Evolutionary conservation across 2,113 vertebrate species (phyloP), one percentile per base, ranked within the genome.

Genomic region (Corythaixoides concolor): DNA sequence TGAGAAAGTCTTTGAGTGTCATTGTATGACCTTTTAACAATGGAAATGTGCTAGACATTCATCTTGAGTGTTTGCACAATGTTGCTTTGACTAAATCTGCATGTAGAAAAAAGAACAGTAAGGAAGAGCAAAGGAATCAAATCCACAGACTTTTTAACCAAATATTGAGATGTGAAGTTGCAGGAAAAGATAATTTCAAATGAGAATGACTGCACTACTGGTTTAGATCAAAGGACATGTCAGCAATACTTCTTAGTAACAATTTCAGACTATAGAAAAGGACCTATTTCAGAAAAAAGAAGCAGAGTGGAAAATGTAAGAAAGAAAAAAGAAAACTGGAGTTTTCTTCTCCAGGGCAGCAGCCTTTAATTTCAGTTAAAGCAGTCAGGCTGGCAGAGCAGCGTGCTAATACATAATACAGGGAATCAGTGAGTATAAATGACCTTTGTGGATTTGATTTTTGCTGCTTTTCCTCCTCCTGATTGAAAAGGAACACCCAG

Each of bases 281-380:
- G 30, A 92, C 37, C 15, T 55, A 20, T 27, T 50, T 53, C 49
- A 35, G 58, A 13, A 56, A 53, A 49, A 50, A 49, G 17, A 27
- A 55, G 5, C 62, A 64, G 47, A 47, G 39, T 37, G 20, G 35
- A 81, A 81, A 91, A 72, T 67, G 37, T 13, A 88, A 79, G n/a
- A 68, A 69, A 75, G 53, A 47, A 47, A 41, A 53, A 72, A 62
- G 33, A 49, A 89, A 87, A 70, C 20, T 19, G 16, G 41, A 64
- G 26, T 93, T 84, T 86, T 73, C 76, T 94, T 86, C 53, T 91
- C 39, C n/a, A 55, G 59, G 76, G 53, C 72, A 86, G 72, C 55
- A 92, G 80, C 72, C 89, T 93, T 88, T 89, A 79, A 83, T 85
- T 91, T 83, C 69, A 85, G 56, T 88, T 94, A 91, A 76, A 95